Base-by-base conservation (phyloP, 2,888 invertebrate genomes). In the Antheraea assamensis region DNA sequence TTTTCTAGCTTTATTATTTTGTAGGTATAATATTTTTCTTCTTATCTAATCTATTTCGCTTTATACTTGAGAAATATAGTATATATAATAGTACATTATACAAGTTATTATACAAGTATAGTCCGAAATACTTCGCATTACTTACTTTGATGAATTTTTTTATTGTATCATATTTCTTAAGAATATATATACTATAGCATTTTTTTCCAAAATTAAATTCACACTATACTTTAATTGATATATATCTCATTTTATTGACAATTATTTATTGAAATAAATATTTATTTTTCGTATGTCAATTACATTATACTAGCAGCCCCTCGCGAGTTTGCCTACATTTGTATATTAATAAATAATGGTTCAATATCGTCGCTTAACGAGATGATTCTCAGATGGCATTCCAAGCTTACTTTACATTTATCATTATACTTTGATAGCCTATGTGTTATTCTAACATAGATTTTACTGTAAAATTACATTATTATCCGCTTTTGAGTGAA, bases 11-110 rank as follows among this genome's bases (percentile, higher is more conserved):
- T 70, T 70, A 47, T 70, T 70, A 47, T 72, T 72, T 74, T 31
- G 35, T 55, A 55, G 55, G 27, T 30, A 64, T 73, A 58, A 72
- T 24, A 70, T 72, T 71, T 64, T 55, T 31, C 4, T 30, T 72
- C 15, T 72, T 72, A 72, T 64, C 64, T 70, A 24, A 72, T 72
- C n/a, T 72, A 31, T 73, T 75, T 76, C 73, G 71, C 74, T 77
- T 72, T 79, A 76, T 64, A 64, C 30, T 64, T 30, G 15, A 64
- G 21, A 58, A 24, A 58, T 55, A 7, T 2, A n/a, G 21, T 55
- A 55, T 21, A 55, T 55, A 21, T n/a, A 24, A 21, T n/a, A 55
- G 21, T 55, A 55, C 55, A 55, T 19, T 55, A 55, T 55, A 7
- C n/a, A n/a, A n/a, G 2, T n/a, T 24, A 24, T 58, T n/a, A 24